Base-by-base conservation (phyloP, 2,888 invertebrate genomes). In the Amblyjoppa proteus region DNA sequence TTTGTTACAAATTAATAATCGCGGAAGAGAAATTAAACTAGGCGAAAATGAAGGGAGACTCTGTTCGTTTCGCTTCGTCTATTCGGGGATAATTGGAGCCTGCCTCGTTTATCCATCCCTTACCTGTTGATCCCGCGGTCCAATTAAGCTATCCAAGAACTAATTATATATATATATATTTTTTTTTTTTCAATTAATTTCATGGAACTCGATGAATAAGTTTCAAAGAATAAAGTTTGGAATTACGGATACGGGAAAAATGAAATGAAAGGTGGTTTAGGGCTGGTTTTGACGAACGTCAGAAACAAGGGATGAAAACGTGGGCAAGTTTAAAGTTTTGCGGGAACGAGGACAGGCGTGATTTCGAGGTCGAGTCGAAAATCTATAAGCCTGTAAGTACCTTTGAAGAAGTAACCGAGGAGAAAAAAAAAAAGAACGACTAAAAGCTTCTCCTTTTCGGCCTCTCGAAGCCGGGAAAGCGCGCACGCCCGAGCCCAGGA, bases 1-100 rank as follows among this genome's bases (percentile, higher is more conserved):
- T 84, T 81, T 68, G 71, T 68, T 78, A 4, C 38, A 51, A 81
- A 84, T 84, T 80, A 84, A 84, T 84, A 84, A 77, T 81, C 84
- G 76, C 41, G 70, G 49, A 13, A 73, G 71, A 81, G 58, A 81
- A 58, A 81, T 81, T 68, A 61, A 76, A 81, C 51, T 49, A 11
- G 31, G 51, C 49, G 84, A 81, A 31, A 84, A 84, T 77, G 51
- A 77, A 77, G 66, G 61, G 7, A 38, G 61, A 11, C 41, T 13
- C 58, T 70, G 38, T 66, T 28, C 45, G 49, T 80, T 49, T 70
- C 20, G 80, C 66, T 31, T 66, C 80, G 51, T 77, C 76, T 58
- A 61, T 84, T 81, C 81, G 16, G 51, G 68, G 16, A 84, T 84
- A 84, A 84, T 84, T 81, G 56, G 38, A 51, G 31, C 51, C 64